Evolutionary conservation across 1,140 invertebrate genomes (phyloP), one percentile per base, ranked within the genome.

Genomic region (Bombus cullumanus): DNA sequence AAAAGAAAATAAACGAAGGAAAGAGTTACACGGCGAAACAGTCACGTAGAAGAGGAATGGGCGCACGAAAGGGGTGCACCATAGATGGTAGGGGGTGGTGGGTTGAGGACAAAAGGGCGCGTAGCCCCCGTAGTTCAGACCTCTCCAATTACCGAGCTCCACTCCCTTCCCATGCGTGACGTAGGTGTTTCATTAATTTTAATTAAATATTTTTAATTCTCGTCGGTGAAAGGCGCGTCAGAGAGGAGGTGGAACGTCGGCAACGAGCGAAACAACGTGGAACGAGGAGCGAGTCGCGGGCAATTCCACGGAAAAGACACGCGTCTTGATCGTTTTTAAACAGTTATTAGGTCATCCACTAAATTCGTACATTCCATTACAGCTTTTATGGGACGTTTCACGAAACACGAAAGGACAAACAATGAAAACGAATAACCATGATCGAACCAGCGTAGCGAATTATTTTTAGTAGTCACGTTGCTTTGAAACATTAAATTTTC

Each of bases 141-240:
- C 92, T 91, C 91, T 93, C 92, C 92, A 93, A 93, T 93, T 93
- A 93, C 89, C 78, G 89, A 69, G 75, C 66, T 78, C 39, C 22
- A 59, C 79, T 64, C 74, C 57, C 80, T 62, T 62, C 37, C 82
- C 64, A 31, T 81, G 47, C 86, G 88, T 88, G 84, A 85, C 87
- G 90, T 91, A 85, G 86, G 88, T 84, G 86, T 93, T 93, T 93
- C 92, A 93, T 93, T 93, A 93, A 93, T 93, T 93, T 93, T 93
- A 93, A 93, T 93, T 92, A 92, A 92, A 93, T 92, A 92, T 93
- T 91, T 87, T 92, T 92, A 90, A 92, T 91, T 90, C 87, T 87
- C 83, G 47, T 37, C 47, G 28, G 68, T 37, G 66, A 76, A 43
- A 77, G 62, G 28, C 53, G 31, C 47, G 18, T 3, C 34, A 13